These are phyloP conservation scores for Rattus rattus DNA, from an alignment of 2,113 vertebrate genomes.

Conservation along the genomic window DNA sequence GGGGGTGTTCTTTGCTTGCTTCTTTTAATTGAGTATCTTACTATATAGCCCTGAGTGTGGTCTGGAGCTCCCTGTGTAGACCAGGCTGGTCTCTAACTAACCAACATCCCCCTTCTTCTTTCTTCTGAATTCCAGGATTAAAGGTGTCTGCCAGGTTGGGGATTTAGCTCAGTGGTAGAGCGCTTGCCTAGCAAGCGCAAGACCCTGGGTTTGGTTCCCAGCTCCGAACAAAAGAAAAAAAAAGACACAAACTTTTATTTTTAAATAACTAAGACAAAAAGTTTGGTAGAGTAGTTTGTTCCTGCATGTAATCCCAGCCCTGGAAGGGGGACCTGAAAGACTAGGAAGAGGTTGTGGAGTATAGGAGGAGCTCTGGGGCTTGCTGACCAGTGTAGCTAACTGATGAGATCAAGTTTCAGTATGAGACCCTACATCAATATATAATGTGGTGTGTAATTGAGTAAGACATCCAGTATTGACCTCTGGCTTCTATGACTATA, in stretches of 20 bases:
- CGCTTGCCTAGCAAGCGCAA: too few relatives aligned
- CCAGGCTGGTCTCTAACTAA: neutral
- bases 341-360: neutral
- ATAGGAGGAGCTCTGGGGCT: neutral
- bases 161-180: too few relatives aligned
- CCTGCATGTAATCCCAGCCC: neutral
- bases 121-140: neutral
- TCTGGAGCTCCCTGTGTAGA: neutral
- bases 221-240: too few relatives aligned
- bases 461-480: neutral
- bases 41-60: neutral
- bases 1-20: neutral
- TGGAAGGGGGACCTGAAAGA: neutral
- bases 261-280: neutral
- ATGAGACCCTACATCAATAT: neutral
- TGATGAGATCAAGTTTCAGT: too few relatives aligned
- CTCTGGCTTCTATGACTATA: neutral
- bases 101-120: neutral
- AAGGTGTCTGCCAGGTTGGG: neutral
- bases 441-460: neutral
- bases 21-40: neutral
- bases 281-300: neutral
- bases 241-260: neutral
- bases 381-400: neutral
- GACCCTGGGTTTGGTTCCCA: too few relatives aligned